Conservation (phyloP, 2,797 vertebrate species). For the Myotis planiceps region DNA sequence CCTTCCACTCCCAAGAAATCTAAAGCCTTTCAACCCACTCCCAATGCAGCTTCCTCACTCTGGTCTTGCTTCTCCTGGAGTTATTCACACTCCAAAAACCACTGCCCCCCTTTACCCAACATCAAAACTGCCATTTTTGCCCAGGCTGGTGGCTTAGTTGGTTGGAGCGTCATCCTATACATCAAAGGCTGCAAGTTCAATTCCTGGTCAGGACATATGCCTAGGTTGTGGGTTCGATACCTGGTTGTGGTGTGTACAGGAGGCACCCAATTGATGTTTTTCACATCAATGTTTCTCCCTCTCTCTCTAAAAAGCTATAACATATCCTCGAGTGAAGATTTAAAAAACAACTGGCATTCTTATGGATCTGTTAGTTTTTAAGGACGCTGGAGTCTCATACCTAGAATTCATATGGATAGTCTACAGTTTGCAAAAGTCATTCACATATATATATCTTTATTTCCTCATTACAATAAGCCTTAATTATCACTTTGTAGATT, state of each 20-base stretch:
- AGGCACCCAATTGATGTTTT: not conserved
- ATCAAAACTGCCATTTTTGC: not conserved
- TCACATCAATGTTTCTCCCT: not conserved
- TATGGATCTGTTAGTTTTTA: not conserved
- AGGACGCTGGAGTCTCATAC: not conserved
- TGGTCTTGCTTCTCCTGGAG: not conserved
- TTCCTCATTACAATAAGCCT: not conserved
- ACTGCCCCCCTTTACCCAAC: not conserved
- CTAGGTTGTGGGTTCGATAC: not conserved
- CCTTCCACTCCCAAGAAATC: not conserved
- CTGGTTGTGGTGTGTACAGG: not conserved
- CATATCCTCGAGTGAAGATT: not conserved
- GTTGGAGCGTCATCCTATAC: not conserved
- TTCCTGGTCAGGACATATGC: not conserved
- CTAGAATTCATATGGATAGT: not conserved
- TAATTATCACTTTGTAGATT: conserved; percentile 35
- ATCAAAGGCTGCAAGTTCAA: not conserved
- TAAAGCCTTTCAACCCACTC: not conserved
- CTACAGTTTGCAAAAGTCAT: not conserved
- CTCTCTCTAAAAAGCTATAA: not conserved
- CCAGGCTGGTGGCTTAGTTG: not conserved
- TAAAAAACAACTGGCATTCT: not conserved
- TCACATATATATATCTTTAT: not conserved
- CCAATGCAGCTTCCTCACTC: not conserved
- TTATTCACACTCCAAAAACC: not conserved